A percentile compares a stretch with the other conserved stretches of the same genome.
Evolutionary conservation across 2,797 vertebrate species (phyloP).

Genomic region (Megalops cyprinoides): DNA sequence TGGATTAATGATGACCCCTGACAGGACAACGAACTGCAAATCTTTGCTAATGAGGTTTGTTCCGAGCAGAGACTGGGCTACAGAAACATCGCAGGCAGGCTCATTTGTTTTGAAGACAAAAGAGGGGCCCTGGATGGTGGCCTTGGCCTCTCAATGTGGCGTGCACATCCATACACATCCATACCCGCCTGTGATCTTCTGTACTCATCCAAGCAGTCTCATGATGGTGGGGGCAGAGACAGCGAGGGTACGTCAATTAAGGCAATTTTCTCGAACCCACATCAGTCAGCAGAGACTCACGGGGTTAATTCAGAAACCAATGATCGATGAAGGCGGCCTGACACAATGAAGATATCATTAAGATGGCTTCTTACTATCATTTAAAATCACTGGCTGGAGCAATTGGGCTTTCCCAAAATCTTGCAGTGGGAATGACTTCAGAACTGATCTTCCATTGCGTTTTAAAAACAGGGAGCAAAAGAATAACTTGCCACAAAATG

Average conservation of each 20-base stretch:
- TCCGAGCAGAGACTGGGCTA: constrained; percentile 28
- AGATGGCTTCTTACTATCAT: neutral
- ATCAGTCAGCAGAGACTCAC: constrained; percentile 27
- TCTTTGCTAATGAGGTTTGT: constrained; percentile 50
- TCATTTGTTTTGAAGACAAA: constrained; percentile 38
- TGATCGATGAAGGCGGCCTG: neutral
- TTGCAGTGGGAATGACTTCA: too few relatives aligned
- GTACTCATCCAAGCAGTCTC: neutral
- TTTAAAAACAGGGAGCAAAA: neutral
- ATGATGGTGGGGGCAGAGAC: neutral
- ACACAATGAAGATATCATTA: neutral
- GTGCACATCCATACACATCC: neutral
- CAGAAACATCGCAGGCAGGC: constrained; percentile 15
- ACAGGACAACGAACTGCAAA: constrained; percentile 42
- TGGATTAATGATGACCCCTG: constrained; percentile 50
- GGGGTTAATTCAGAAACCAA: neutral
- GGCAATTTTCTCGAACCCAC: constrained; percentile 42
- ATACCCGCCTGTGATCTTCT: neutral
- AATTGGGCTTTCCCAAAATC: too few relatives aligned
- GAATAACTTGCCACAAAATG: constrained; percentile 28
- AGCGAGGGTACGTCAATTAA: constrained; percentile 10
- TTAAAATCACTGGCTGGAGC: too few relatives aligned
- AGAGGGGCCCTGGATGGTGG: constrained; percentile 17
- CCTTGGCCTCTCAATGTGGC: neutral
- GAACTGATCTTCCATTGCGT: neutral